phyloP scores from a whole-genome alignment of 2,113 vertebrate genomes.

The Nothoprocta pentlandii region DNA sequence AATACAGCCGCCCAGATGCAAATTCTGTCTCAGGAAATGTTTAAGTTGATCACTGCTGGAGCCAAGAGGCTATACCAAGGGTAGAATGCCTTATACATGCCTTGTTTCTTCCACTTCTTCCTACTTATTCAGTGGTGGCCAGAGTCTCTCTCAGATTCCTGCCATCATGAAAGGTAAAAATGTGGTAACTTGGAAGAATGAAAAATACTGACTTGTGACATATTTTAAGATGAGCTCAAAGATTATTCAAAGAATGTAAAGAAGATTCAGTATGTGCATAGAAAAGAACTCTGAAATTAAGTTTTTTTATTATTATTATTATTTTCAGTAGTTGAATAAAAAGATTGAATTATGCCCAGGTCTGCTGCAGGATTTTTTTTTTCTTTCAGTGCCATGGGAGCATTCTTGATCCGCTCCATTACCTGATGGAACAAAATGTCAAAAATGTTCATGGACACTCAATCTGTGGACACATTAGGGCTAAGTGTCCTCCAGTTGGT shows the following conservation, averaged over 20 bases:
- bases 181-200: not conserved
- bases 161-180: not conserved
- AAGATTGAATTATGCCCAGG: not conserved
- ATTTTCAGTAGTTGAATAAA: not conserved
- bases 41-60: not conserved
- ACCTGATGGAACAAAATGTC: not conserved
- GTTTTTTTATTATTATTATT: accelerated
- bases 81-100: not conserved
- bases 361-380: not conserved
- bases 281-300: not conserved
- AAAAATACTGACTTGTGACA: not conserved
- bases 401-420: not conserved
- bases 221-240: not conserved
- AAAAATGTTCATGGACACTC: not conserved
- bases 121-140: not conserved
- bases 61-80: not conserved
- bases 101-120: not conserved
- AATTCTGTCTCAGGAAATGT: slow-evolving; percentile 6
- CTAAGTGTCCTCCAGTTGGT: not conserved
- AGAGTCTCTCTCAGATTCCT: not conserved
- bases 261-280: not conserved
- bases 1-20: slow-evolving; percentile 31
- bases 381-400: not conserved
- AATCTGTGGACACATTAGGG: not conserved
- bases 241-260: not conserved